These are phyloP conservation scores for Aplochiton taeniatus DNA, from an alignment of 2,797 vertebrate genomes.

Conservation along the genomic window DNA sequence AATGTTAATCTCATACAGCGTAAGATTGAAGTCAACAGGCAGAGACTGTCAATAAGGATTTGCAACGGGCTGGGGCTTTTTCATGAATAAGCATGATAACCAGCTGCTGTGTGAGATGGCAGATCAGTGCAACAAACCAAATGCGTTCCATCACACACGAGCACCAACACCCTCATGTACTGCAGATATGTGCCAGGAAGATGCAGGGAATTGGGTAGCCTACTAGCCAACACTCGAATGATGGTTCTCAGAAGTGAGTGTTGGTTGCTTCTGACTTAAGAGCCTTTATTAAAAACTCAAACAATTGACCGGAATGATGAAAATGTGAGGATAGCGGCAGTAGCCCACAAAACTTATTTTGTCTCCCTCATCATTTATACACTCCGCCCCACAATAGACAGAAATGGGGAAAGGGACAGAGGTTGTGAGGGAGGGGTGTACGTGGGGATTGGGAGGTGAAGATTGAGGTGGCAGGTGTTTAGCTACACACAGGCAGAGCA, in stretches of 20 bases:
- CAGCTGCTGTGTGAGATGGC: background rate
- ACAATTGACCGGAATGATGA: background rate
- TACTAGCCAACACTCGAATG: too few relatives aligned
- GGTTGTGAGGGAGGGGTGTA: background rate
- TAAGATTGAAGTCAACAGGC: background rate
- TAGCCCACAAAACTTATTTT: background rate
- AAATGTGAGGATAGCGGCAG: background rate
- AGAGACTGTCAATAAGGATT: background rate
- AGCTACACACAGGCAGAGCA: background rate
- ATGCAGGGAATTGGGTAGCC: too few relatives aligned
- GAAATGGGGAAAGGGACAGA: background rate
- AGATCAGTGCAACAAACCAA: background rate
- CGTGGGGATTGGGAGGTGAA: background rate
- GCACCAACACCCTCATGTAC: background rate
- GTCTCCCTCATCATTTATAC: too few relatives aligned
- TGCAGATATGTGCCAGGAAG: too few relatives aligned
- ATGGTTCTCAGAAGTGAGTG: too few relatives aligned
- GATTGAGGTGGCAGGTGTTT: background rate
- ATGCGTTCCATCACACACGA: background rate
- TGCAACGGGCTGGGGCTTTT: background rate
- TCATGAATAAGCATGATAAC: background rate
- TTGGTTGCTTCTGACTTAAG: too few relatives aligned
- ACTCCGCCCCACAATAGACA: conserved; percentile 12
- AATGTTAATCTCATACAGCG: too few relatives aligned
- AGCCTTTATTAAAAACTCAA: too few relatives aligned